phyloP scores from a whole-genome alignment of 2,888 invertebrate species.

The Tetramorium bicarinatum region DNA sequence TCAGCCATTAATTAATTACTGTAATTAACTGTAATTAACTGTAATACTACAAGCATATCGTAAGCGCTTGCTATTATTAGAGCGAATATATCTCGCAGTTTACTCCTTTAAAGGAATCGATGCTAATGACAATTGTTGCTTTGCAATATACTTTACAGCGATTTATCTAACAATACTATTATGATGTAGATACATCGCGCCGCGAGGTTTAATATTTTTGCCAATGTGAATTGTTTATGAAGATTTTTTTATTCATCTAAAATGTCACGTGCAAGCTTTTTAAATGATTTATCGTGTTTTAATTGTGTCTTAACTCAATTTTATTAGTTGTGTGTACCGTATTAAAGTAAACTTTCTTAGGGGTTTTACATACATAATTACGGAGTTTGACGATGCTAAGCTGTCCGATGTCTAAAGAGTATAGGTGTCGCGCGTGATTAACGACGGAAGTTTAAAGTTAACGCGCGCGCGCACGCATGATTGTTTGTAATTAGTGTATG shows the following conservation, averaged over 20 bases:
- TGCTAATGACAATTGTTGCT: neutral
- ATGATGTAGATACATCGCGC: neutral
- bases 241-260: neutral
- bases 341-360: neutral
- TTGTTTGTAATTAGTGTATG: slow-evolving; percentile 2
- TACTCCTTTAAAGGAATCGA: neutral
- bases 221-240: neutral
- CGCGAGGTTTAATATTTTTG: neutral
- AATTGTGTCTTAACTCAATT: neutral
- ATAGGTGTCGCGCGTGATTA: neutral
- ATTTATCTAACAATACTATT: neutral
- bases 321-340: neutral
- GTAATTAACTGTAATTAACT: neutral
- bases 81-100: neutral
- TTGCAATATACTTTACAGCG: neutral
- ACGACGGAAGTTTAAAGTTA: slow-evolving; percentile 4
- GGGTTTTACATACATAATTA: neutral
- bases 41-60: neutral
- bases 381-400: neutral
- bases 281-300: neutral
- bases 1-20: slow-evolving; percentile 17
- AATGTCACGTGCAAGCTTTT: neutral
- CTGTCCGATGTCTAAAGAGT: neutral
- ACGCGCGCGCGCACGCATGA: neutral
- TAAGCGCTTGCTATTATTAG: neutral